A percentile compares a stretch with the other conserved stretches of the same genome.
These are phyloP conservation scores for Reinhardtius hippoglossoides DNA, from an alignment of 2,113 vertebrate genomes.

Conservation along the genomic window DNA sequence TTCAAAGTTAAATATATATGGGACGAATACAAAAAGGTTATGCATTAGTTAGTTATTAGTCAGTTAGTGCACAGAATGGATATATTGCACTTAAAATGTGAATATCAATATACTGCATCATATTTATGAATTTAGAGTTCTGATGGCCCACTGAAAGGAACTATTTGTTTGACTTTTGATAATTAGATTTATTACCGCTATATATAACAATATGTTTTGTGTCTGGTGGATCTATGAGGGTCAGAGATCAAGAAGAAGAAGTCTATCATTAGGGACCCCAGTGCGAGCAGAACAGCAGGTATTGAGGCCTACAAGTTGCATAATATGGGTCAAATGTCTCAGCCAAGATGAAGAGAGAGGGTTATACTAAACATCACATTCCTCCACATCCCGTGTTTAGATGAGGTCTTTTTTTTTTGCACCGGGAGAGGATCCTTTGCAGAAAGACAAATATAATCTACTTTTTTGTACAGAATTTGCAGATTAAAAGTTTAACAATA, in stretches of 20 bases:
- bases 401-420: conserved; percentile 20
- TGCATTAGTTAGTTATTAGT: no score
- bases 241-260: conserved; percentile 8
- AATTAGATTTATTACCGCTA: no score
- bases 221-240: not conserved
- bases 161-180: no score
- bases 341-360: conserved; percentile 35
- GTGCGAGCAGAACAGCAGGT: conserved; percentile 48
- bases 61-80: no score
- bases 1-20: no score
- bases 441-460: conserved; percentile 3
- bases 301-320: conserved; percentile 45
- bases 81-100: no score
- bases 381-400: conserved; percentile 21
- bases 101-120: no score
- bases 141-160: no score
- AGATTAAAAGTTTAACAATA: not conserved
- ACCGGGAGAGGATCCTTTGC: conserved; percentile 1
- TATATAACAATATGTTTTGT: not conserved
- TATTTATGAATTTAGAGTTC: no score
- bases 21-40: not conserved
- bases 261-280: conserved; percentile 2
- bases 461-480: conserved; percentile 3
- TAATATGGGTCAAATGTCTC: conserved; percentile 52
- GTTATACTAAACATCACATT: conserved; percentile 28